These are phyloP conservation scores for Daphoenositta chrysoptera DNA, from an alignment of 2,113 vertebrate species.

Conservation along the genomic window DNA sequence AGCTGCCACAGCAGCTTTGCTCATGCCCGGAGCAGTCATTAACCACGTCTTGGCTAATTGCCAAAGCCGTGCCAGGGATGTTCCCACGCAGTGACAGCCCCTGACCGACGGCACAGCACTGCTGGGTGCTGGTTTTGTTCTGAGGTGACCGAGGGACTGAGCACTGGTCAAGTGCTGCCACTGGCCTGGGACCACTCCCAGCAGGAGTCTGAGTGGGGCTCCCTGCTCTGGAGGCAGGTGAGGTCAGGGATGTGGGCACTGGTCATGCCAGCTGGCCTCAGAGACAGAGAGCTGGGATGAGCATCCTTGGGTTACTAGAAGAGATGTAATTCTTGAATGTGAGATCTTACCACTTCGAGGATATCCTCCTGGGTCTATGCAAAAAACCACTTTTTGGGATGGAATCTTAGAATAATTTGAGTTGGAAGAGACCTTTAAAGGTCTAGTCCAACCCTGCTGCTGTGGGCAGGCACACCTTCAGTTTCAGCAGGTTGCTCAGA, in stretches of 20 bases:
- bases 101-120: neutral
- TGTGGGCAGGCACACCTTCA: neutral
- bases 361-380: neutral
- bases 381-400: neutral
- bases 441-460: neutral
- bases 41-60: neutral
- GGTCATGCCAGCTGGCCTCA: neutral
- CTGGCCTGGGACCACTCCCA: neutral
- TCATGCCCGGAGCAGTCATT: neutral
- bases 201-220: neutral
- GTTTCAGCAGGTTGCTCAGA: neutral
- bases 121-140: neutral
- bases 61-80: neutral
- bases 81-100: neutral
- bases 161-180: neutral
- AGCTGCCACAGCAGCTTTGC: neutral
- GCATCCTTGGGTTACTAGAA: neutral
- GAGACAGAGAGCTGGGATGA: neutral
- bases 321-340: accelerated
- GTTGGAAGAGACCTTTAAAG: neutral
- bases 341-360: neutral
- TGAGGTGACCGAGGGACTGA: neutral
- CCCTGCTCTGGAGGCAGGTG: neutral
- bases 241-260: neutral
- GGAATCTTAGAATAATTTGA: neutral